Evolutionary conservation across 2,888 invertebrate species (phyloP).

Genomic region (Andrena bicolor): DNA sequence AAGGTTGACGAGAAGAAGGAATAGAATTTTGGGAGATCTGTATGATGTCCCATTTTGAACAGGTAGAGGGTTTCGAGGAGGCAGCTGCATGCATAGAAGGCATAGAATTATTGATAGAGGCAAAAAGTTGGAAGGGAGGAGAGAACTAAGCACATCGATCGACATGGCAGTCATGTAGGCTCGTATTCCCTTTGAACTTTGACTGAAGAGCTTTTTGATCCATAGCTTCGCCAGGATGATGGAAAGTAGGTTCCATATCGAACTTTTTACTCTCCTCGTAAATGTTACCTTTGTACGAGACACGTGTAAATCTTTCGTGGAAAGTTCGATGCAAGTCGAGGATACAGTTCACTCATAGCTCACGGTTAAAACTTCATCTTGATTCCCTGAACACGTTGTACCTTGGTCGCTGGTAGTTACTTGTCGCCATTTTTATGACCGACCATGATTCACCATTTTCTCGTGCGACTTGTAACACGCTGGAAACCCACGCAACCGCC

Average conservation of each 20-base stretch:
- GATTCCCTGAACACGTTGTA: conserved; percentile 48
- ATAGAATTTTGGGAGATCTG: no score
- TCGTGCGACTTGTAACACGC: conserved; percentile 16
- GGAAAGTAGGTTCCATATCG: background rate
- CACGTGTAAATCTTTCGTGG: conserved; percentile 14
- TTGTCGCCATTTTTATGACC: conserved; percentile 51
- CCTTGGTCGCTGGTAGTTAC: conserved; percentile 51
- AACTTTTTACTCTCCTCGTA: conserved; percentile 1
- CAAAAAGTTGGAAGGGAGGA: conserved; percentile 78
- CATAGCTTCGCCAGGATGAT: background rate
- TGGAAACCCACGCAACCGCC: conserved; percentile 15
- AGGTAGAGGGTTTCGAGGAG: no score
- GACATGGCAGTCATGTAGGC: conserved; percentile 76
- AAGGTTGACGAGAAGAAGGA: no score
- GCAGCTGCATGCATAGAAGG: no score
- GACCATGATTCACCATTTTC: conserved; percentile 50
- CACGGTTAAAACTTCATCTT: conserved; percentile 58
- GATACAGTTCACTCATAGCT: conserved; percentile 21
- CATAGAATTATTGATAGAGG: no score
- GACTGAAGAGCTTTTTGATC: conserved; percentile 1
- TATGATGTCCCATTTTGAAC: no score
- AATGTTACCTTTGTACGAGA: conserved; percentile 7
- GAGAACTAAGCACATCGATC: conserved; percentile 78
- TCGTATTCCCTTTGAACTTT: conserved; percentile 23
- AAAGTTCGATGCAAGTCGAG: conserved; percentile 48